Evolutionary conservation across 2,797 vertebrate species (phyloP).

Genomic region (Harpagifer antarcticus): DNA sequence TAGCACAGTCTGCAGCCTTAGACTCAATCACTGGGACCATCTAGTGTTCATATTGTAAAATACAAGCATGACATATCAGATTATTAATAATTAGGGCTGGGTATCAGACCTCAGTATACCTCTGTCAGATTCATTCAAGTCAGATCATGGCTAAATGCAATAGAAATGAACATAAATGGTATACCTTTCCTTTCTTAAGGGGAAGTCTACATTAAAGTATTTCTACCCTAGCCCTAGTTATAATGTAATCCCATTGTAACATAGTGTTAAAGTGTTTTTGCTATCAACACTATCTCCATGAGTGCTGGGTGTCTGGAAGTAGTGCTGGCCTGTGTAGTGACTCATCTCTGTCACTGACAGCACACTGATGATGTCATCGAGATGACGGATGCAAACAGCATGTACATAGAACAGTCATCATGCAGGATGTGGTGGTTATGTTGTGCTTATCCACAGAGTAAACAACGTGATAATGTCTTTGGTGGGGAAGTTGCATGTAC

Average conservation of each 20-base stretch:
- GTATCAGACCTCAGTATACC: neutral
- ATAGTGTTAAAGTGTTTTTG: constrained; percentile 9
- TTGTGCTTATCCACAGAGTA: constrained; percentile 84
- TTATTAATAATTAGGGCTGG: constrained; percentile 40
- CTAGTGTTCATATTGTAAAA: constrained; percentile 39
- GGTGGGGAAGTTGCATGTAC: neutral
- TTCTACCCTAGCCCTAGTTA: constrained; percentile 49
- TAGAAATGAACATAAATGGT: neutral
- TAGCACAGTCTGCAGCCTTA: constrained; percentile 43
- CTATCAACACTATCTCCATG: neutral
- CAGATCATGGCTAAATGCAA: neutral
- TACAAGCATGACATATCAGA: constrained; percentile 20
- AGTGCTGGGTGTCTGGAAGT: constrained; percentile 9
- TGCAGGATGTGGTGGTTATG: constrained; percentile 92
- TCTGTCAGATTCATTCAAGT: no score
- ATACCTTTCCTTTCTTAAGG: neutral
- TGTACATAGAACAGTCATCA: constrained; percentile 87
- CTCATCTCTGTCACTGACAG: constrained; percentile 19
- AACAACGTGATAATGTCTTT: neutral
- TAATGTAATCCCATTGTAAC: constrained; percentile 1
- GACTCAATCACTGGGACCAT: constrained; percentile 48
- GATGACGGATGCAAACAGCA: constrained; percentile 67
- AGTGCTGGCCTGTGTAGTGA: constrained; percentile 14
- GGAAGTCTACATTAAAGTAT: neutral
- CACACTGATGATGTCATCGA: constrained; percentile 40